phyloP scores from a whole-genome alignment of 2,888 invertebrate species.

The Slavum lentiscoides region DNA sequence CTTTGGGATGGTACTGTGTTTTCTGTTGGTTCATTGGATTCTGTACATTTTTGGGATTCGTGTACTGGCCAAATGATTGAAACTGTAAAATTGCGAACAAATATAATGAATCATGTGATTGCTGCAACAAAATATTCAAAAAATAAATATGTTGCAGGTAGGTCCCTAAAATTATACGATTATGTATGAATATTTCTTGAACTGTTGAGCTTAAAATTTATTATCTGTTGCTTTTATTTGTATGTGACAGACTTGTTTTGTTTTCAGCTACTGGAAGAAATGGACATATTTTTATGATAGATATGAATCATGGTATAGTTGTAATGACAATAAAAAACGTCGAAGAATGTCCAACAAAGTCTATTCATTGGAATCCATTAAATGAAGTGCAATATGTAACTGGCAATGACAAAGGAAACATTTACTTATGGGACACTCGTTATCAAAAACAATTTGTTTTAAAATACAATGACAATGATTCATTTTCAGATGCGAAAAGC shows the following conservation, averaged over 20 bases:
- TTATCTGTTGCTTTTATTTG: too few species aligned
- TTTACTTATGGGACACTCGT: slow-evolving; percentile 34
- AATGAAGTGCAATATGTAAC: slow-evolving; percentile 29
- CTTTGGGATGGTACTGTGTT: slow-evolving; percentile 34
- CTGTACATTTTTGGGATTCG: slow-evolving; percentile 37
- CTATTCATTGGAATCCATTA: slow-evolving; percentile 33
- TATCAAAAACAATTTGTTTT: slow-evolving; percentile 10
- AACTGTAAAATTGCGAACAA: slow-evolving; percentile 1
- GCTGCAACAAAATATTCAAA: slow-evolving; percentile 3
- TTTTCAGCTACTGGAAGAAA: slow-evolving; percentile 23
- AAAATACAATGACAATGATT: background rate
- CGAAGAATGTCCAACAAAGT: background rate
- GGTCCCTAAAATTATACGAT: background rate
- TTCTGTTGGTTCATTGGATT: background rate
- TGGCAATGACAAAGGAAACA: slow-evolving; percentile 36
- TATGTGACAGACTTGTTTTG: background rate
- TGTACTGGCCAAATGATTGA: background rate
- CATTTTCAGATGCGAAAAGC: background rate
- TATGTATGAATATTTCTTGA: too few species aligned
- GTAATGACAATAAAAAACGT: slow-evolving; percentile 9
- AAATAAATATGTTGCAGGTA: slow-evolving; percentile 42
- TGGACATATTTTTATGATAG: slow-evolving; percentile 31
- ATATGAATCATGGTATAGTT: slow-evolving; percentile 19
- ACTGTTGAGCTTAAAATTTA: too few species aligned
- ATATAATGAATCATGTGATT: slow-evolving; percentile 15